Evolutionary conservation across 1,140 invertebrate species (phyloP), one percentile per base, ranked within the genome.

Genomic region (Archivesica marissinica): DNA sequence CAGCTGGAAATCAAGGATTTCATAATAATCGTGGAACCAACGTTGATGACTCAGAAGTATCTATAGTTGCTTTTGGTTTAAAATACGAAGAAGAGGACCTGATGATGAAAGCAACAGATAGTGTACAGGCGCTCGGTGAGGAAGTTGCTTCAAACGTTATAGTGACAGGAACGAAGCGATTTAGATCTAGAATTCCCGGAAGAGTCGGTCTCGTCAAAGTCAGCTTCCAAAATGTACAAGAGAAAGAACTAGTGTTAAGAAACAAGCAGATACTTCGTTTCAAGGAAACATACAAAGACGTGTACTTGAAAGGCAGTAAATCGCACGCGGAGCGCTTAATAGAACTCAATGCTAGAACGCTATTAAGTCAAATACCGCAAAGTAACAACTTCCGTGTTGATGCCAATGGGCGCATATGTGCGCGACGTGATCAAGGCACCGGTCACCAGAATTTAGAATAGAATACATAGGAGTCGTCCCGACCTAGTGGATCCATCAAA

Each of bases 271-370:
- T 35, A 70, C 35, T 70, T 13, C 28, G 39, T 20, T 25, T 33
- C 23, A 35, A 7, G 17, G 66, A 25, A 20, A 25, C 66, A 7
- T 70, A 70, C 33, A 35, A 30, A 38, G 17, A 70, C 28, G 72
- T 75, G 15, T 75, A 13, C 44, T 15, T 75, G 15, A 75, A 75
- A 33, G 50, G 72, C 44, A 50, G 39, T 28, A 75, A 75, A 44
- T 75, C 72, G n/a, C 44, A 75, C 38, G 44, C 72, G 15, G 72
- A 75, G 33, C 38, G 44, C 6, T 52, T 75, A 30, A 75, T 75
- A 23, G 72, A 75, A 28, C 72, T 75, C 7, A 75, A 75, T 28
- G 72, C 72, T 50, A 38, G 38, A 9, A 33, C 44, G 9, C 15
- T 75, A 47, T 30, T 75, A 4, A 9, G 72, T 50, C 39, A 75